phyloP scores from a whole-genome alignment of 2,797 vertebrate species.

The Pitangus sulphuratus region DNA sequence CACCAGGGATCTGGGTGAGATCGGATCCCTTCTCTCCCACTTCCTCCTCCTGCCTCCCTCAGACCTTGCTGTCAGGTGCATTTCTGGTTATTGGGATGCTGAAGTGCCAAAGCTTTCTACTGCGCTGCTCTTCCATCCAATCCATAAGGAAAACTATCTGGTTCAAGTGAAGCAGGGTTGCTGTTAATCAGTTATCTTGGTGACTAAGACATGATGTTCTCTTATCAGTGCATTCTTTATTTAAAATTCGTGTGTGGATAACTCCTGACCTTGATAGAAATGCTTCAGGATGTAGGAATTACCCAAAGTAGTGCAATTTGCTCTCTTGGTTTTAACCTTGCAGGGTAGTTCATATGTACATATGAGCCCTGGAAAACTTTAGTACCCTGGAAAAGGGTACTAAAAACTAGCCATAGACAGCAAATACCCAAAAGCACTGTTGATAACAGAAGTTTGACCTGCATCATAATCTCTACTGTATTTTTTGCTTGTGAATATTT shows the following conservation, averaged over 20 bases:
- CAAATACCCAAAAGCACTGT: neutral
- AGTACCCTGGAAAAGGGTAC: neutral
- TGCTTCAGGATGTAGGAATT: neutral
- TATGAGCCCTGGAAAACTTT: neutral
- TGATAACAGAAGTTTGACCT: neutral
- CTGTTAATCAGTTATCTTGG: neutral
- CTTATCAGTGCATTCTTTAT: neutral
- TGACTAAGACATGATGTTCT: neutral
- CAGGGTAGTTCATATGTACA: accelerated
- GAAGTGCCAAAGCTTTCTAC: neutral
- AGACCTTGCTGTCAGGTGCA: neutral
- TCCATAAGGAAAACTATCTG: neutral
- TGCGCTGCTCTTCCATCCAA: neutral
- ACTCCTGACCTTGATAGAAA: neutral
- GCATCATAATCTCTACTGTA: neutral
- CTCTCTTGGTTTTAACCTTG: neutral
- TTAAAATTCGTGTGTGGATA: accelerated
- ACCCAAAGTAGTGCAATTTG: neutral
- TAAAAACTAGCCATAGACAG: neutral
- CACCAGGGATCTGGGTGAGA: neutral
- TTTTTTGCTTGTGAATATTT: conserved; percentile 18
- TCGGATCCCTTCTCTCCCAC: accelerated
- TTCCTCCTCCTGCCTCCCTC: neutral
- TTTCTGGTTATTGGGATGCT: neutral
- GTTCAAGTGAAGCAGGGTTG: neutral